phyloP scores from a whole-genome alignment of 2,797 vertebrate species.

The Hoplostethus atlanticus region DNA sequence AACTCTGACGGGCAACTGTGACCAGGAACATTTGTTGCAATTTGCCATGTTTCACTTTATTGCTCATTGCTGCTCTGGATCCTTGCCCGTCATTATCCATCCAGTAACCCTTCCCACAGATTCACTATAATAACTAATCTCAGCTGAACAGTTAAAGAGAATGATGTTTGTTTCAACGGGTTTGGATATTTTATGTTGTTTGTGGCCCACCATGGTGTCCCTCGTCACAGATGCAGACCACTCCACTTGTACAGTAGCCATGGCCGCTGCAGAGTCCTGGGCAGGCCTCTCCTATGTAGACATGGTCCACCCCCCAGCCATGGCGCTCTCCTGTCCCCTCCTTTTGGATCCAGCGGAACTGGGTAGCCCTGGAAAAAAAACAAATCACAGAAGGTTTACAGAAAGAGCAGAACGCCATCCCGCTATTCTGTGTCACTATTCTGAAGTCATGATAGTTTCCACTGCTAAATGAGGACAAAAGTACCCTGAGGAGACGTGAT shows the following conservation, averaged over 20 bases:
- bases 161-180: neutral
- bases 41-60: neutral
- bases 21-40: neutral
- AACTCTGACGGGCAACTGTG: neutral
- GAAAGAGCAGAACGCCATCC: neutral
- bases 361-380: slow-evolving; percentile 89
- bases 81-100: neutral
- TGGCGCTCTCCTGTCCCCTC: slow-evolving; percentile 92
- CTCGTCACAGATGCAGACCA: slow-evolving; percentile 96
- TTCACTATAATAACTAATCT: neutral
- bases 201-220: slow-evolving; percentile 90
- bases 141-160: neutral
- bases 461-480: neutral
- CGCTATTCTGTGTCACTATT: neutral
- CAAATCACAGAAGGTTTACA: neutral
- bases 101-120: too few species aligned
- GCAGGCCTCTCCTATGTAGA: slow-evolving; percentile 97
- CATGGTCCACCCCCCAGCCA: slow-evolving; percentile 96
- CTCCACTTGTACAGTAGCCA: slow-evolving; percentile 93
- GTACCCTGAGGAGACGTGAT: slow-evolving; percentile 97
- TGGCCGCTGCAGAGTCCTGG: slow-evolving; percentile 95
- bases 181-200: slow-evolving; percentile 6
- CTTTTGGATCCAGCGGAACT: slow-evolving; percentile 99
- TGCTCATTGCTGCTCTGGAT: too few species aligned
- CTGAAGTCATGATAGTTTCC: neutral